Evolutionary conservation across 2,113 vertebrate genomes (phyloP).

Genomic region (Mixornis gularis): DNA sequence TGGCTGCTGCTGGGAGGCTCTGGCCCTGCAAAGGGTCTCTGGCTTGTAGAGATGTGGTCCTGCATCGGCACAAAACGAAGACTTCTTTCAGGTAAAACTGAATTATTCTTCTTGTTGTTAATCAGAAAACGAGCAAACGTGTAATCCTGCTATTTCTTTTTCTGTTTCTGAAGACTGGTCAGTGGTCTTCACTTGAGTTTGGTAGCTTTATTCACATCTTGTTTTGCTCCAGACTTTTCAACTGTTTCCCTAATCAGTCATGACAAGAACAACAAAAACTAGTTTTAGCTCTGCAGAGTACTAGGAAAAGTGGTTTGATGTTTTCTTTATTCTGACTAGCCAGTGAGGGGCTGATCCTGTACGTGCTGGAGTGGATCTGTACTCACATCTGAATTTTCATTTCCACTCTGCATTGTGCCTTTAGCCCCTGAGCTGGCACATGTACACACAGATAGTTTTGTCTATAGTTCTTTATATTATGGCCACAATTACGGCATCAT

Average conservation of each 20-base stretch:
- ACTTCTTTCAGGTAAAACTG: slow-evolving; percentile 1
- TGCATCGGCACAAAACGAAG: background rate
- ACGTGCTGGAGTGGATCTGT: background rate
- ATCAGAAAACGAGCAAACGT: background rate
- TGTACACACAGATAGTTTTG: background rate
- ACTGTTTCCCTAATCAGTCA: background rate
- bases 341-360: background rate
- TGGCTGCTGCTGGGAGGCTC: background rate
- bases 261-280: background rate
- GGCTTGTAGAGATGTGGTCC: background rate
- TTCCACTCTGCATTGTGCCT: background rate
- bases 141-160: background rate
- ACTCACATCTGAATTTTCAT: background rate
- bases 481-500: background rate
- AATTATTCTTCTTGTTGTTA: background rate
- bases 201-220: background rate
- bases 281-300: background rate
- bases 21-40: background rate
- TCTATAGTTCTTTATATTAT: background rate
- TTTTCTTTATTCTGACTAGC: background rate
- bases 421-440: background rate
- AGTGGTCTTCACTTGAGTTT: background rate
- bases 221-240: background rate
- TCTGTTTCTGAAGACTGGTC: background rate
- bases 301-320: background rate